phyloP scores from a whole-genome alignment of 1,140 invertebrate species.

The Penaeus indicus region DNA sequence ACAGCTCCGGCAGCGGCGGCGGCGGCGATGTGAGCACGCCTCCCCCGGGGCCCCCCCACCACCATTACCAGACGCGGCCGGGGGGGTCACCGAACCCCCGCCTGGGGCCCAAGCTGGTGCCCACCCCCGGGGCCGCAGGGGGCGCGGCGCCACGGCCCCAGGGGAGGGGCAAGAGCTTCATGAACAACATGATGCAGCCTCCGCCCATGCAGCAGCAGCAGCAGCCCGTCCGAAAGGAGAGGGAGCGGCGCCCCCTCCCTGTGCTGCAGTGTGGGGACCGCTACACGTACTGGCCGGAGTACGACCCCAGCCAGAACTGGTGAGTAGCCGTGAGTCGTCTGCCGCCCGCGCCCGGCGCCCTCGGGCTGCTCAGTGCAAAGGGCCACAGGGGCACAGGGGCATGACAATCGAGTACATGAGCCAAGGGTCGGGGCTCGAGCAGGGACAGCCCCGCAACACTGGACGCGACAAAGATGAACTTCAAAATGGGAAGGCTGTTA shows the following conservation, averaged over 20 bases:
- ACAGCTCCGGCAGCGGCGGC: conserved; percentile 65
- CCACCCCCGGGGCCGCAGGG: conserved; percentile 71
- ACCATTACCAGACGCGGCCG: conserved; percentile 33
- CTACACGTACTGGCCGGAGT: conserved; percentile 66
- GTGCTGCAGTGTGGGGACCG: conserved; percentile 68
- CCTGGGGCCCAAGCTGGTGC: conserved; percentile 75
- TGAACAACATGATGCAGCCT: conserved; percentile 60
- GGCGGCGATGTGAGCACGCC: conserved; percentile 33
- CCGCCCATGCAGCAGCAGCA: conserved; percentile 51
- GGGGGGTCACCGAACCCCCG: conserved; percentile 46
- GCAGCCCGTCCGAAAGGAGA: conserved; percentile 52
- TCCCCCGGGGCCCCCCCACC: background rate
- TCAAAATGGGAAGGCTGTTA: too few relatives aligned
- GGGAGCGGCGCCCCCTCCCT: conserved; percentile 70
- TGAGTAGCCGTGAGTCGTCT: conserved; percentile 31
- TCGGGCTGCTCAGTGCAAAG: too few relatives aligned
- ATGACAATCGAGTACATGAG: too few relatives aligned
- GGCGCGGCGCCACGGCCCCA: conserved; percentile 50
- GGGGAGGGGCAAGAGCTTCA: conserved; percentile 51
- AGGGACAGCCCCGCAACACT: too few relatives aligned
- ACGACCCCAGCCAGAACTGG: conserved; percentile 66
- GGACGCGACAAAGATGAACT: too few relatives aligned
- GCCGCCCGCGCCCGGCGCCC: too few relatives aligned
- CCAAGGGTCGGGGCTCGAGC: too few relatives aligned
- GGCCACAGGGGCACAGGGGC: too few relatives aligned